These are phyloP conservation scores for Encarsia formosa DNA, from an alignment of 2,888 invertebrate species.

Conservation along the genomic window DNA sequence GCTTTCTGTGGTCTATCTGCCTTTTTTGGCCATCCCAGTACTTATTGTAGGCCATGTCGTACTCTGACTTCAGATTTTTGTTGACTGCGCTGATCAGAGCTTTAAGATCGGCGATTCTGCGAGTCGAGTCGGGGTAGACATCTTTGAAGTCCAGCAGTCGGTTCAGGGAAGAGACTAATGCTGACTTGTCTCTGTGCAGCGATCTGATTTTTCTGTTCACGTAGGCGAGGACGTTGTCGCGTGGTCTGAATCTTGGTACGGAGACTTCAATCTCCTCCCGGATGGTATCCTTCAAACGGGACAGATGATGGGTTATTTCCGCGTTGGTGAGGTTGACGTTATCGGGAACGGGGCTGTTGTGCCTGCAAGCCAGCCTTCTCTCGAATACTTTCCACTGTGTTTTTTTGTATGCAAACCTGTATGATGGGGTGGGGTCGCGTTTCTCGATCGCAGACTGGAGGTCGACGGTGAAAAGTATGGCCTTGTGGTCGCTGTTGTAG, in stretches of 20 bases:
- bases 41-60: neutral
- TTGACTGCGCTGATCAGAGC: neutral
- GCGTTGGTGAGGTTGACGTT: neutral
- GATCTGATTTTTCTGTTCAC: neutral
- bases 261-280: neutral
- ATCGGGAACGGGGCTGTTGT: neutral
- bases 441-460: neutral
- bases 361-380: neutral
- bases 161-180: neutral
- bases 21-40: neutral
- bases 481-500: conserved; percentile 4
- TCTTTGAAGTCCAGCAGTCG: neutral
- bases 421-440: neutral
- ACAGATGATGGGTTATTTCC: neutral
- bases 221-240: neutral
- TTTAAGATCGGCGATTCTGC: too few relatives aligned
- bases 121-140: too few relatives aligned
- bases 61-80: neutral
- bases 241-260: neutral
- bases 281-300: neutral
- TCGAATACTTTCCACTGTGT: neutral
- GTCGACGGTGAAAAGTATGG: neutral
- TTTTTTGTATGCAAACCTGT: neutral
- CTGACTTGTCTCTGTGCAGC: neutral
- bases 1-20: neutral